phyloP scores from a whole-genome alignment of 1,140 invertebrate genomes.

The Drosophila punjabiensis region DNA sequence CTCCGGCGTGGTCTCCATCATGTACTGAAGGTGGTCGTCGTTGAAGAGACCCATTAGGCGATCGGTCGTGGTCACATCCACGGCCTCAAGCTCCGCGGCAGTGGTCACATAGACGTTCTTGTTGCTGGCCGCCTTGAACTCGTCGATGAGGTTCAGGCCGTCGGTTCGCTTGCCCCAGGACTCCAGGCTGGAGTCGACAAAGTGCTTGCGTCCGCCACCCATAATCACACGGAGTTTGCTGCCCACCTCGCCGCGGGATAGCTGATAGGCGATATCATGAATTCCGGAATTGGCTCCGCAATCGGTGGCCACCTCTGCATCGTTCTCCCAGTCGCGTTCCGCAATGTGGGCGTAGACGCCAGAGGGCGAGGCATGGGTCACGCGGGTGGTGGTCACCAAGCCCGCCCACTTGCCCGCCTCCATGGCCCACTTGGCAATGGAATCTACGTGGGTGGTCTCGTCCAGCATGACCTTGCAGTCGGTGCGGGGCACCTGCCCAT shows the following conservation, averaged over 20 bases:
- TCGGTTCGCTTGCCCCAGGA: conserved; percentile 87
- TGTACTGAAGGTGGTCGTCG: conserved; percentile 86
- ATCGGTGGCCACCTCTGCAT: conserved; percentile 86
- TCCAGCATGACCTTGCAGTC: conserved; percentile 87
- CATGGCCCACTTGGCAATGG: conserved; percentile 91
- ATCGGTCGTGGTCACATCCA: conserved; percentile 78
- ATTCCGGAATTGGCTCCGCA: conserved; percentile 85
- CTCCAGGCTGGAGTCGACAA: conserved; percentile 86
- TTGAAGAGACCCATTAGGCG: conserved; percentile 86
- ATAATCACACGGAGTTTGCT: conserved; percentile 88
- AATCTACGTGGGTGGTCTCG: conserved; percentile 87
- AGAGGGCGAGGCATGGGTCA: conserved; percentile 92
- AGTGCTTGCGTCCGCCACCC: conserved; percentile 90
- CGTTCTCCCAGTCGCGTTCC: conserved; percentile 91
- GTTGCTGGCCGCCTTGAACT: conserved; percentile 86
- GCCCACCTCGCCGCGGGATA: conserved; percentile 89
- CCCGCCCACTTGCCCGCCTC: conserved; percentile 91
- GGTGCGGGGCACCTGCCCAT: conserved; percentile 87
- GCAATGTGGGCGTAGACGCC: conserved; percentile 90
- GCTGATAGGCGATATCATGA: conserved; percentile 91
- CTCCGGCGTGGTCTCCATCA: conserved; percentile 86
- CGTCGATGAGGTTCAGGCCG: conserved; percentile 90
- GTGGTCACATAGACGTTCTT: conserved; percentile 88
- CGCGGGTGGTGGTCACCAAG: conserved; percentile 92
- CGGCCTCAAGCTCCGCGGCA: conserved; percentile 85